Conservation (phyloP, 2,797 vertebrate genomes). For the Diceros bicornis region DNA sequence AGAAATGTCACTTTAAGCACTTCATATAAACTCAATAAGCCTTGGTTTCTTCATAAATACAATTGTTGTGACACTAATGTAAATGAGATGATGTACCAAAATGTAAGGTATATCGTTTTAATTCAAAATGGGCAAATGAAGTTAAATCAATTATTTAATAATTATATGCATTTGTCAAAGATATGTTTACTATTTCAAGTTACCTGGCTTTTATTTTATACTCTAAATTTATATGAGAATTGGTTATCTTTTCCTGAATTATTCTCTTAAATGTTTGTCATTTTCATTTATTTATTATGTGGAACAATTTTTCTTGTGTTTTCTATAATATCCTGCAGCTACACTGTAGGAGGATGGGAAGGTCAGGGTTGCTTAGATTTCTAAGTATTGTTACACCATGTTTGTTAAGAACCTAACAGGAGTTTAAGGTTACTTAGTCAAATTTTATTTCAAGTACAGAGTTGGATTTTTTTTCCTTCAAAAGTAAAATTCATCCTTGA, state of each 20-base stretch:
- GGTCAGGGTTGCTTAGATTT: neutral
- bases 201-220: neutral
- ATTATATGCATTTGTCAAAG: neutral
- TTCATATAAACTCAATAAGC: neutral
- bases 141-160: constrained; percentile 40
- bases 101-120: neutral
- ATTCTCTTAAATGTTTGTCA: neutral
- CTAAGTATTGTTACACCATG: neutral
- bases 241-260: neutral
- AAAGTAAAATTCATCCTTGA: constrained; percentile 45
- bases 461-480: neutral
- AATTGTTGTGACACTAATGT: neutral
- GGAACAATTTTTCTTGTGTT: neutral
- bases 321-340: neutral
- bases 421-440: constrained; percentile 38
- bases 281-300: constrained; percentile 14
- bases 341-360: neutral
- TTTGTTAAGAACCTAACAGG: neutral
- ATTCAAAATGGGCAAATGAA: neutral
- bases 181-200: neutral
- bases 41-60: neutral
- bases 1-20: neutral
- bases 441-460: constrained; percentile 33
- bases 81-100: neutral
- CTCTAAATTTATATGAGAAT: neutral